Conservation (phyloP, 1,140 invertebrate species). For the Gonatopus flavifemur region DNA sequence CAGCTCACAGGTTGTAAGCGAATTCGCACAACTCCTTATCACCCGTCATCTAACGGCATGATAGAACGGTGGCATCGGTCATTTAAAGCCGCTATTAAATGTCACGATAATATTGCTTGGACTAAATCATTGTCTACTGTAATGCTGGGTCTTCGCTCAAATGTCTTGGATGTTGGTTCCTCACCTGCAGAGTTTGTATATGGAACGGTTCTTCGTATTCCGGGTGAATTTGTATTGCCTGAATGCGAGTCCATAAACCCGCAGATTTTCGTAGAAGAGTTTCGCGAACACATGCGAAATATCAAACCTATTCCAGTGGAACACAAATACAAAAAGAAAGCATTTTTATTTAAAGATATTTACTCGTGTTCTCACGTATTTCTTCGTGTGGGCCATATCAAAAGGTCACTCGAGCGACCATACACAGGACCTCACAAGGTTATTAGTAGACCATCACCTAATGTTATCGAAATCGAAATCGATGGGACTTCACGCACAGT, state of each 20-base stretch:
- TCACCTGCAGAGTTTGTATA: constrained; percentile 33
- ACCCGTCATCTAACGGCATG: not conserved
- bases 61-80: not conserved
- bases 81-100: not conserved
- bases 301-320: not conserved
- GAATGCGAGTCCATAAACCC: not conserved
- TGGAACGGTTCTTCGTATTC: constrained; percentile 24
- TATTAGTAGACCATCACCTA: not conserved
- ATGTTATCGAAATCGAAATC: not conserved
- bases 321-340: not conserved
- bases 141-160: constrained; percentile 3
- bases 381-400: too few relatives aligned
- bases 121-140: not conserved
- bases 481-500: not conserved
- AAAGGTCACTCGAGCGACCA: not conserved
- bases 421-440: not conserved
- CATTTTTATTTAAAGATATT: constrained; percentile 31
- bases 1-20: not conserved
- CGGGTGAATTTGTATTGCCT: constrained; percentile 19
- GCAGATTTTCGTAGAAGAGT: not conserved
- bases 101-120: not conserved
- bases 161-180: constrained; percentile 23
- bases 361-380: constrained; percentile 22
- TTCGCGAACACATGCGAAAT: not conserved
- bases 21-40: not conserved